Evolutionary conservation across 2,113 vertebrate genomes (phyloP), one percentile per base, ranked within the genome.

Genomic region (Chitala chitala): DNA sequence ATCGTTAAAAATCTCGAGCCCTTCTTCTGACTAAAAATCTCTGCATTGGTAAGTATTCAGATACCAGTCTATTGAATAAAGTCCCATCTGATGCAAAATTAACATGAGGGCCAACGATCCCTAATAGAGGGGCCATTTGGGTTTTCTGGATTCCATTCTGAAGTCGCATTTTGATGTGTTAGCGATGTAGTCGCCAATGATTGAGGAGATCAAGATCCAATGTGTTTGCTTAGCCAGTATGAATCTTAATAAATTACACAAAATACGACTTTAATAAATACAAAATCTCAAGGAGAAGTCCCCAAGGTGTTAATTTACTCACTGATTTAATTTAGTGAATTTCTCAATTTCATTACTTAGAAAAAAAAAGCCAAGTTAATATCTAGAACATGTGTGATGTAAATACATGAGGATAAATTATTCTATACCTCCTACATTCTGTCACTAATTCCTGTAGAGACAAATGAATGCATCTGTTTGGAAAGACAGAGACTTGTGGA

Each of bases 301-400:
- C 83, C 79, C 78, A 42, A 59, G 81, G 77, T 75, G 50, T 70
- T 82, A 33, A 72, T 80, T 82, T 81, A 71, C 76, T 58, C 73
- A 72, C 74, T 77, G 76, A 79, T 73, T 80, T 74, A 76, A 83
- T 84, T 83, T 74, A 74, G 76, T 77, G 69, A 78, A 81, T 82
- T 80, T 78, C 31, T 75, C 74, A 53, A 69, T 80, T 82, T 84
- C 72, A 82, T 81, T 80, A 78, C 64, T 75, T 68, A 82, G 77
- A 82, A 78, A 68, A 68, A 38, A 75, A 80, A 77, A 75, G n/a
- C 78, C 78, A 65, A 51, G 75, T 81, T 83, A 82, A 85, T 82
- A 79, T 80, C 78, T 82, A 76, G 79, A 82, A 84, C 81, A 82
- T 77, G 78, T 76, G 83, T 79, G 75, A 80, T 68, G 72, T 77